Conservation (phyloP, 2,888 invertebrate genomes). For the Noctuana brunneofusca region DNA sequence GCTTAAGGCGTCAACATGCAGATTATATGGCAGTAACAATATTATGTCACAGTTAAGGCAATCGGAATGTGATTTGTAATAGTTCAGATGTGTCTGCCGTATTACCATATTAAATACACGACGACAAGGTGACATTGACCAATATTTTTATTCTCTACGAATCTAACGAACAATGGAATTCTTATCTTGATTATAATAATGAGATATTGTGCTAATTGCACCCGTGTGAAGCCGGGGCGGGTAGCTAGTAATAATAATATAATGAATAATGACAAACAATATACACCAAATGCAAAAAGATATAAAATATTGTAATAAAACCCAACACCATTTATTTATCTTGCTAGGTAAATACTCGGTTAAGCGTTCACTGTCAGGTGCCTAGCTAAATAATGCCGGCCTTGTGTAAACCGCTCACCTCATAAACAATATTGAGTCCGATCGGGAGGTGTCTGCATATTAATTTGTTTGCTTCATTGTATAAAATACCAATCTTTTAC, state of each 20-base stretch:
- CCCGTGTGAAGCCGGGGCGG: no score
- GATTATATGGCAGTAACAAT: constrained; percentile 21
- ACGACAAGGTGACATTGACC: no score
- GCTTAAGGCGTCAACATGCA: constrained; percentile 27
- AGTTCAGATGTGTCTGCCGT: background rate
- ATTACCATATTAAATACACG: background rate
- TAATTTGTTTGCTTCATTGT: constrained; percentile 50
- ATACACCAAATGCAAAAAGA: no score
- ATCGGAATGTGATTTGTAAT: background rate
- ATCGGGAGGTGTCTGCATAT: constrained; percentile 59
- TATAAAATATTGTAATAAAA: constrained; percentile 11
- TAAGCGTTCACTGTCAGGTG: constrained; percentile 32
- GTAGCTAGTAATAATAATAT: no score
- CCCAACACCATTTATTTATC: constrained; percentile 16
- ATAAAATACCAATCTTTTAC: constrained; percentile 11
- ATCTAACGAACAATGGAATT: no score
- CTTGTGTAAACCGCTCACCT: constrained; percentile 56
- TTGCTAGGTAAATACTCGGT: constrained; percentile 22
- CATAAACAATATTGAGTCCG: constrained; percentile 62
- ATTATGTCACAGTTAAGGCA: constrained; percentile 10
- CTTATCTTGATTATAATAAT: no score
- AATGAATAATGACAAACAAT: no score
- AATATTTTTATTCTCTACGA: no score
- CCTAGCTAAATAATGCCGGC: constrained; percentile 55
- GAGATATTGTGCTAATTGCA: no score